Percentiles rank a stretch among this genome's conserved stretches.
Conservation (phyloP, 2,797 vertebrate species). For the Ctenochaetus hawaiiensis region DNA sequence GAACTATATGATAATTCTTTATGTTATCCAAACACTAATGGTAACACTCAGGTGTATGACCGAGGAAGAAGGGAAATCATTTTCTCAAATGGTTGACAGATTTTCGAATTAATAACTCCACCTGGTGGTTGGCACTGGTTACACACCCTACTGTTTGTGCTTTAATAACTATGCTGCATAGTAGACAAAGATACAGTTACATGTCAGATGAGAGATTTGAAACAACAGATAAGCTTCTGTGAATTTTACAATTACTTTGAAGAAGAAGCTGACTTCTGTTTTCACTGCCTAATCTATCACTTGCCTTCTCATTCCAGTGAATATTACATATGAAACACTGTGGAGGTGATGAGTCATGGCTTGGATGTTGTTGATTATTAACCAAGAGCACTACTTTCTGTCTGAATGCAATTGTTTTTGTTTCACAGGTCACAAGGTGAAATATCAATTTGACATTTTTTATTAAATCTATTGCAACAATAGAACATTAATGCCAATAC, state of each 20-base stretch:
- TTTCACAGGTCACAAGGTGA: neutral
- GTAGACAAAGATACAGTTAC: neutral
- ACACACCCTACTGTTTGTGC: neutral
- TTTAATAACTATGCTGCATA: neutral
- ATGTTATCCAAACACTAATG: neutral
- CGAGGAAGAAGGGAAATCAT: neutral
- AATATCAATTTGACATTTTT: neutral
- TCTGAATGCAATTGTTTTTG: neutral
- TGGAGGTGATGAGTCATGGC: neutral
- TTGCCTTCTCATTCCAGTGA: neutral
- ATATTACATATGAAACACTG: neutral
- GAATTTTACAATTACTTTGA: neutral
- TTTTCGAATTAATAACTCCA: slow-evolving; percentile 54
- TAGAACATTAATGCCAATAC: neutral
- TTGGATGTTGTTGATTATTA: neutral
- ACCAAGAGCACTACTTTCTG: neutral
- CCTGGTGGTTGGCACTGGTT: slow-evolving; percentile 49
- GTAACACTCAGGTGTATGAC: neutral
- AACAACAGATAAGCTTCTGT: slow-evolving; percentile 1
- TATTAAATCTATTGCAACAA: neutral
- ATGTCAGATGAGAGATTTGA: neutral
- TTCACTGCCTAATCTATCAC: neutral
- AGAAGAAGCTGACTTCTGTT: neutral
- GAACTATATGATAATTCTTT: neutral
- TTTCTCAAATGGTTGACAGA: neutral